phyloP scores from a whole-genome alignment of 2,888 invertebrate genomes.

The Allophyes oxyacanthae region DNA sequence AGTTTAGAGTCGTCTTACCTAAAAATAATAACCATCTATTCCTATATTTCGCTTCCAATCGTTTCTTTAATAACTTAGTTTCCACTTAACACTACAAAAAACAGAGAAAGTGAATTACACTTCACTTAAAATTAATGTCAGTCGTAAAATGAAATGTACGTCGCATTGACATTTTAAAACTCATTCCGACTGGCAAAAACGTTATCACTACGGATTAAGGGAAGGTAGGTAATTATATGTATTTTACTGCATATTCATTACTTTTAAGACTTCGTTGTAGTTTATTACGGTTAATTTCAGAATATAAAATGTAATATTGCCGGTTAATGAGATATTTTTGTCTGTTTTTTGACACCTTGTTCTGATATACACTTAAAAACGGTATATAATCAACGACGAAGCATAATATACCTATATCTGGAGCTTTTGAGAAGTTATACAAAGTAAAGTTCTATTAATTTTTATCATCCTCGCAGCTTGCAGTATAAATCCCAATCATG shows the following conservation, averaged over 20 bases:
- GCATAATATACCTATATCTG: too few relatives aligned
- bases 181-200: slow-evolving; percentile 29
- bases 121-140: slow-evolving; percentile 40
- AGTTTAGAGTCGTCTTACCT: too few relatives aligned
- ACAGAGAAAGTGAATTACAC: slow-evolving; percentile 27
- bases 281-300: slow-evolving; percentile 28
- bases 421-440: too few relatives aligned
- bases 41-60: too few relatives aligned
- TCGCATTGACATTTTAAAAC: slow-evolving; percentile 52
- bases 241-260: slow-evolving; percentile 45
- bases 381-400: too few relatives aligned
- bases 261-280: slow-evolving; percentile 45
- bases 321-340: slow-evolving; percentile 6
- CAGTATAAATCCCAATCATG: too few relatives aligned
- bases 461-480: too few relatives aligned
- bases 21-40: too few relatives aligned
- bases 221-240: slow-evolving; percentile 41
- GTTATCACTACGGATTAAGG: slow-evolving; percentile 45
- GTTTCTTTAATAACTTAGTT: too few relatives aligned
- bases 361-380: neutral
- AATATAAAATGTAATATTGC: slow-evolving; percentile 24
- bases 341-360: slow-evolving; percentile 9
- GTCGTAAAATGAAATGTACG: slow-evolving; percentile 45
- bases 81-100: neutral
- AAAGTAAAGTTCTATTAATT: too few relatives aligned